Evolutionary conservation across 35 echinoderm and acorn worm genomes (phyloP).

Genomic region (Stichopus chloronotus): DNA sequence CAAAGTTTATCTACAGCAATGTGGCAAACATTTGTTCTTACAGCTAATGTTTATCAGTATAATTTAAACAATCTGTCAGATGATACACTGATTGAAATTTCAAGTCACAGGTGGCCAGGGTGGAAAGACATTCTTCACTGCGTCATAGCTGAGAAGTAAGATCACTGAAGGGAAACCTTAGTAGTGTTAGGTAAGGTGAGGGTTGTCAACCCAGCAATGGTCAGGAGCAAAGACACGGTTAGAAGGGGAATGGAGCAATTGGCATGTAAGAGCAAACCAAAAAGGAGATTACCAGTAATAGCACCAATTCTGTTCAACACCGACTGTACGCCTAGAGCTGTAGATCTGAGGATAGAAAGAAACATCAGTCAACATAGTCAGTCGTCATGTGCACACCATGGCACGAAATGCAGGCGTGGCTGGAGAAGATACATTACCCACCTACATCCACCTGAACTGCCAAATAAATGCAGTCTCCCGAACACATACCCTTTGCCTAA

Average conservation of each 20-base stretch:
- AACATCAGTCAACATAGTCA: not conserved
- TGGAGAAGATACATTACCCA: too few species aligned
- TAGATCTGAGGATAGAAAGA: slow-evolving; percentile 65
- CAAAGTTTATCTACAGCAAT: too few species aligned
- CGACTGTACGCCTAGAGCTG: slow-evolving; percentile 75
- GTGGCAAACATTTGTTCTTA: too few species aligned
- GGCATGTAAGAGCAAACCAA: slow-evolving; percentile 79
- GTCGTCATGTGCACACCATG: not conserved
- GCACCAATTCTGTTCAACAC: slow-evolving; percentile 82
- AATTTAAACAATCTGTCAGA: too few species aligned
- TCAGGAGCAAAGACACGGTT: slow-evolving; percentile 68
- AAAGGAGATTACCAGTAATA: slow-evolving; percentile 74
- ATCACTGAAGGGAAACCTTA: slow-evolving; percentile 66
- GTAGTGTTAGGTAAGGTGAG: slow-evolving; percentile 81
- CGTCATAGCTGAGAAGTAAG: not conserved
- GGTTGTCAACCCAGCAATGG: slow-evolving; percentile 69
- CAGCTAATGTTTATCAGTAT: too few species aligned
- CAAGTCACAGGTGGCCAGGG: too few species aligned
- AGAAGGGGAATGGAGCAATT: slow-evolving; percentile 86
- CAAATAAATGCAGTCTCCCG: too few species aligned
- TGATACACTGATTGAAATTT: too few species aligned
- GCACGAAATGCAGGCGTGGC: not conserved
- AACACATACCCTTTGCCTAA: too few species aligned
- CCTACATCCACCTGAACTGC: too few species aligned
- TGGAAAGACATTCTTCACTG: too few species aligned